Base-by-base conservation (phyloP, 2,113 vertebrate genomes). In the Phalacrocorax brasilianus region DNA sequence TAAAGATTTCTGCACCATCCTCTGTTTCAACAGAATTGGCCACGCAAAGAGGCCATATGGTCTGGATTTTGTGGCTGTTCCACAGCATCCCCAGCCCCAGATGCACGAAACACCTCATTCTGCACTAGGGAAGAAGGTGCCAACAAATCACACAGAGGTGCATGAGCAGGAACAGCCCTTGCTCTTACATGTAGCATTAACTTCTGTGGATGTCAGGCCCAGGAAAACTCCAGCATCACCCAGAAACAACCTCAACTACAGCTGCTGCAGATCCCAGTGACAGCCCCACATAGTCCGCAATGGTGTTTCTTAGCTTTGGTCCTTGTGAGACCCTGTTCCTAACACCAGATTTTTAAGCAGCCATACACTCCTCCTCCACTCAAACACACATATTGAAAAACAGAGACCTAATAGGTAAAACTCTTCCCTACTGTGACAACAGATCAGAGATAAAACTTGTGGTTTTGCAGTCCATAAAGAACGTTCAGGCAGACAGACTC, bases 401-500 rank as follows among this genome's bases (percentile, higher is more conserved):
- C 6, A 2, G 77, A 92, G 33, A 87, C 62, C 70, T 78, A 33
- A 53, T 2, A 94, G 68, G 78, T 78, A 88, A 82, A 82, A 59
- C 56, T 68, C 83, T 89, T 85, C 73, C 83, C 44, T 49, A 14
- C 50, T 65, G 73, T 81, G 74, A 88, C 78, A 73, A 71, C 28
- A 87, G 82, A 95, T 76, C 76, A 70, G 49, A 81, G 87, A 66
- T 42, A 24, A 62, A 82, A 92, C 88, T 70, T 66, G n/a, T 59
- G 94, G 89, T 58, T 93, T 68, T 77, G 59, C 89, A 96, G 97
- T 93, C 92, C 95, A 91, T 95, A 96, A 77, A 79, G 91, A 94
- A 94, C 8, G 4, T 80, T 80, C 93, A 97, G 95, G 96, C 97
- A 97, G 96, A 93, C 91, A 98, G 98, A 97, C 89, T 97, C 96